Percentiles rank a stretch among this genome's conserved stretches.
phyloP scores from a whole-genome alignment of 2,888 invertebrate species.

The Harpagoxenus sublaevis region DNA sequence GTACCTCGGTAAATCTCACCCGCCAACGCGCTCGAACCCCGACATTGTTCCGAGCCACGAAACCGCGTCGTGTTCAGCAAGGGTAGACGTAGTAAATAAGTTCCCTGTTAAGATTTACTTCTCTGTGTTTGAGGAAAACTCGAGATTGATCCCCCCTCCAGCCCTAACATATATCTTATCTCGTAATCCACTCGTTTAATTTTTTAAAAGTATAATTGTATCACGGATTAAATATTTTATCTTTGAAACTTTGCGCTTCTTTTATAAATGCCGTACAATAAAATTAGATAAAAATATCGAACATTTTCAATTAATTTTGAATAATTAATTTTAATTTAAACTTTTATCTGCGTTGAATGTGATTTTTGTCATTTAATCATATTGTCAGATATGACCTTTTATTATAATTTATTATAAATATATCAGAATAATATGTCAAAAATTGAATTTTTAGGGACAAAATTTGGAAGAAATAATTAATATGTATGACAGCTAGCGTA shows the following conservation, averaged over 20 bases:
- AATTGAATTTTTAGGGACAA: neutral
- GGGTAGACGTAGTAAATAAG: conserved; percentile 29
- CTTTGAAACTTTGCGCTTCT: neutral
- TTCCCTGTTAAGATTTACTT: conserved; percentile 25
- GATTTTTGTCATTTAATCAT: neutral
- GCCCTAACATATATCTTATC: neutral
- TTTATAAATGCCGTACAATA: neutral
- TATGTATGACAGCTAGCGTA: neutral
- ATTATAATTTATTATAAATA: conserved; percentile 13
- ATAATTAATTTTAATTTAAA: neutral
- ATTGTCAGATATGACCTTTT: neutral
- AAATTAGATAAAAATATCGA: neutral
- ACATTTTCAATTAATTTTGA: neutral
- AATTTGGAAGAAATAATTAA: conserved; percentile 5
- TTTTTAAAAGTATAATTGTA: neutral
- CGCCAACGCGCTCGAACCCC: conserved; percentile 29
- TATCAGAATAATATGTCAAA: neutral
- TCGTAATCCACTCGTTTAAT: neutral
- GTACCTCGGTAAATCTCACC: conserved; percentile 58
- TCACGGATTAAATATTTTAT: neutral
- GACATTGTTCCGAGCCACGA: conserved; percentile 52
- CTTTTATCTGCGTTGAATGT: neutral
- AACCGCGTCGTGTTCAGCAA: conserved; percentile 12
- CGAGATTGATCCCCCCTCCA: neutral
- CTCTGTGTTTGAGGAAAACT: too few relatives aligned